Percentiles rank a stretch among this genome's conserved stretches.
phyloP scores from a whole-genome alignment of 2,888 invertebrate genomes.

The Hanleya hanleyi region DNA sequence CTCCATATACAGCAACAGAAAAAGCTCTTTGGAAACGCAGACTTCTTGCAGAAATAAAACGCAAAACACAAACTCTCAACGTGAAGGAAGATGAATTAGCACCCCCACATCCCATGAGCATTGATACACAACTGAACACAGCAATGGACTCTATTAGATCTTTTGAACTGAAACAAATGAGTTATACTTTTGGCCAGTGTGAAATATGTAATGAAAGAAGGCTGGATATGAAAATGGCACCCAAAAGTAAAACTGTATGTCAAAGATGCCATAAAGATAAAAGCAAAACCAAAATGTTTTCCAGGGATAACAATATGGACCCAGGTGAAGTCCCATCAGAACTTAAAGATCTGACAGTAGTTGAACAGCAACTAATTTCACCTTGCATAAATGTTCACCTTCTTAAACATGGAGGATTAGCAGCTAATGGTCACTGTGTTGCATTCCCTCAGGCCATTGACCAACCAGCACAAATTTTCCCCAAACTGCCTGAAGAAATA shows the following conservation, averaged over 20 bases:
- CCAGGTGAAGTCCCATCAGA: conserved; percentile 3
- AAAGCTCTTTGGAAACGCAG: no score
- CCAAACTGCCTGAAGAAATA: conserved; percentile 26
- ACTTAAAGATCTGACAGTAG: conserved; percentile 18
- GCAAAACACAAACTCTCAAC: no score
- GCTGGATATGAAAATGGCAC: no score
- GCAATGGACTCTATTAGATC: conserved; percentile 16
- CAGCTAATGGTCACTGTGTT: conserved; percentile 36
- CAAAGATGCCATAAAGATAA: conserved; percentile 8
- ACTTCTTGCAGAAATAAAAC: no score
- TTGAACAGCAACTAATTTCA: conserved; percentile 22
- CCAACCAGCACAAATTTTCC: conserved; percentile 28
- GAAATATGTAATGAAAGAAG: no score
- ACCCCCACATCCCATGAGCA: not conserved
- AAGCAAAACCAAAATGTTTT: conserved; percentile 31
- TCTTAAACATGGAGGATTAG: conserved; percentile 39
- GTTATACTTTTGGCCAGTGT: conserved; percentile 17
- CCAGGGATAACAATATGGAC: conserved; percentile 31
- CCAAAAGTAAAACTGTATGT: conserved; percentile 10
- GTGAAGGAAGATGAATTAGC: no score
- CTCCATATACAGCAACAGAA: no score
- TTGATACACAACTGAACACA: not conserved
- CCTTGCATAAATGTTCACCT: conserved; percentile 21
- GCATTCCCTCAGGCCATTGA: conserved; percentile 36
- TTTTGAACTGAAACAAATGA: conserved; percentile 26